Evolutionary conservation across 37 sponge, comb jelly and placozoan genomes (phyloP).

Genomic region (Crambe crambe): DNA sequence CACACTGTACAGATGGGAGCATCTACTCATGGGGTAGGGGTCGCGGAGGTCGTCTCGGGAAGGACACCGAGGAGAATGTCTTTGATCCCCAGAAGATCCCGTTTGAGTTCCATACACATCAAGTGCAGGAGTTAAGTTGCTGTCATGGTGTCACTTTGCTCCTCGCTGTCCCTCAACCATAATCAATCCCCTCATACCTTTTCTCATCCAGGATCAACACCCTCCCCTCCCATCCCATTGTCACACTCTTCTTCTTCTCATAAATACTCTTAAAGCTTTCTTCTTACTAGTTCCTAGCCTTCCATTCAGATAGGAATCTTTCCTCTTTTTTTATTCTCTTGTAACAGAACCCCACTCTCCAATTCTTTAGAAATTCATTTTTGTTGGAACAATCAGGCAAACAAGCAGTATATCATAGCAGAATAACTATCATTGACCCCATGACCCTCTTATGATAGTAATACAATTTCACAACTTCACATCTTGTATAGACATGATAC

Average conservation of each 20-base stretch:
- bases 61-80: constrained; percentile 31
- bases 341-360: no score
- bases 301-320: not conserved
- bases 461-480: no score
- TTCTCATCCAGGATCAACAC: not conserved
- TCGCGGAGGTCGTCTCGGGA: constrained; percentile 62
- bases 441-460: no score
- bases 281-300: not conserved
- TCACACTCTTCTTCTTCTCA: not conserved
- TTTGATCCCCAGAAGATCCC: constrained; percentile 45
- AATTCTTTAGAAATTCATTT: no score
- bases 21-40: constrained; percentile 77
- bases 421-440: no score
- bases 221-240: not conserved
- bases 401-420: no score
- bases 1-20: constrained; percentile 41
- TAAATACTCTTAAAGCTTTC: not conserved
- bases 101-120: constrained; percentile 39
- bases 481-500: no score
- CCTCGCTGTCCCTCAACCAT: not conserved
- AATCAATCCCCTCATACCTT: not conserved
- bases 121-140: constrained; percentile 31
- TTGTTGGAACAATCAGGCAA: no score
- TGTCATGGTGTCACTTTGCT: constrained; percentile 58
- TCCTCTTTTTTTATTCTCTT: not conserved